Evolutionary conservation across 2,797 vertebrate species (phyloP).

Genomic region (Limosa lapponica): DNA sequence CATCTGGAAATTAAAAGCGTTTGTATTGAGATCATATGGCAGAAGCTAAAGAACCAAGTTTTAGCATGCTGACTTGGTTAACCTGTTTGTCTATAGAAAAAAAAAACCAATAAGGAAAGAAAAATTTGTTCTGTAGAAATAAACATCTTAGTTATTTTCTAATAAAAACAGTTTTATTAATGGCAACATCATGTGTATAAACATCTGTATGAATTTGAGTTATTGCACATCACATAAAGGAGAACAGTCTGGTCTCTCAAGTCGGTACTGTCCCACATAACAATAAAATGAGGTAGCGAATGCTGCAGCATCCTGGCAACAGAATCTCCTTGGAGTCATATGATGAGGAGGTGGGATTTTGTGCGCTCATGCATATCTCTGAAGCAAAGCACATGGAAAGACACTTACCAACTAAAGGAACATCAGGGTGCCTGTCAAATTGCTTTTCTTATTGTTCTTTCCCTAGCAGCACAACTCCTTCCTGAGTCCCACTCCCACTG

Average conservation of each 20-base stretch:
- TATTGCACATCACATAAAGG: neutral
- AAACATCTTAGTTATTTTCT: neutral
- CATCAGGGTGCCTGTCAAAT: neutral
- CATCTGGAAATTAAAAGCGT: conserved; percentile 6
- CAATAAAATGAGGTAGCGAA: neutral
- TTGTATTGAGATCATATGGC: neutral
- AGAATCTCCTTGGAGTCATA: neutral
- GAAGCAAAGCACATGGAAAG: neutral
- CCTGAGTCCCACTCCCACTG: neutral
- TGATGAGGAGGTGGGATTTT: neutral
- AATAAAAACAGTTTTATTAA: neutral
- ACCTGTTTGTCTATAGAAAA: neutral
- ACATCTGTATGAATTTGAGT: neutral
- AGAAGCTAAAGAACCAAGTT: neutral
- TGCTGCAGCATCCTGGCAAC: neutral
- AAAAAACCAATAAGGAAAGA: neutral
- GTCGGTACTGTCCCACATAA: neutral
- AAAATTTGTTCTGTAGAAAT: neutral
- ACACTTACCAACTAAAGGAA: neutral
- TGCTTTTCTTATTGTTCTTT: neutral
- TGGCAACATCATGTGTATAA: neutral
- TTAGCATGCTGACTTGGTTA: neutral
- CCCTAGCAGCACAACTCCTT: neutral
- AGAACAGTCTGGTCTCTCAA: neutral
- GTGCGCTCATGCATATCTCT: neutral